Percentiles rank a stretch among this genome's conserved stretches.
Evolutionary conservation across 2,888 invertebrate species (phyloP).

Genomic region (Eubasilissa splendida): DNA sequence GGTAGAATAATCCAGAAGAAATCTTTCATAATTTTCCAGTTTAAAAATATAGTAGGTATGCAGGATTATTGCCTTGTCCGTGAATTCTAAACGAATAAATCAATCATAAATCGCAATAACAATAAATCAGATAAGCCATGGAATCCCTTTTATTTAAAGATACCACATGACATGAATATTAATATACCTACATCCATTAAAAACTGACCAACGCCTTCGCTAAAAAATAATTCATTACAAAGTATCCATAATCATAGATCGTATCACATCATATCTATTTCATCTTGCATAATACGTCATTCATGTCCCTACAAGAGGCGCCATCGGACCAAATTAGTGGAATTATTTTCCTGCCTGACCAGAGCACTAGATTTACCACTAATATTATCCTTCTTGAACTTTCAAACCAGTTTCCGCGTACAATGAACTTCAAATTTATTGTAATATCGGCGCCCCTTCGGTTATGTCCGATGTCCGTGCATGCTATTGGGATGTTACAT

Average conservation of each 20-base stretch:
- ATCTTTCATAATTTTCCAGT: no score
- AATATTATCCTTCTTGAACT: slow-evolving; percentile 40
- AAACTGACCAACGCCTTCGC: no score
- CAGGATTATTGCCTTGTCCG: no score
- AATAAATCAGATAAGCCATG: no score
- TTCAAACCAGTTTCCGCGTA: slow-evolving; percentile 50
- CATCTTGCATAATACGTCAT: slow-evolving; percentile 21
- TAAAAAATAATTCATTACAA: not conserved
- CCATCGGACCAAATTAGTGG: slow-evolving; percentile 9
- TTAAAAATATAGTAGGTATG: no score
- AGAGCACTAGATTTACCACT: slow-evolving; percentile 8
- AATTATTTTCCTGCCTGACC: not conserved
- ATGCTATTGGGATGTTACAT: not conserved
- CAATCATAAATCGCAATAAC: no score
- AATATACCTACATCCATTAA: no score
- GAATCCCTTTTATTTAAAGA: no score
- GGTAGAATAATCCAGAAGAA: no score
- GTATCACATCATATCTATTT: slow-evolving; percentile 31
- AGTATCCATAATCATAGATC: slow-evolving; percentile 16
- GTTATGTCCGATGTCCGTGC: not conserved
- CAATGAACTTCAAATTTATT: slow-evolving; percentile 55
- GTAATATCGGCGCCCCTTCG: slow-evolving; percentile 28
- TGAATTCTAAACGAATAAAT: no score
- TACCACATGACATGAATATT: no score
- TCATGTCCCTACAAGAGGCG: not conserved